phyloP scores from a whole-genome alignment of 2,797 vertebrate genomes.

The Sciurus carolinensis region DNA sequence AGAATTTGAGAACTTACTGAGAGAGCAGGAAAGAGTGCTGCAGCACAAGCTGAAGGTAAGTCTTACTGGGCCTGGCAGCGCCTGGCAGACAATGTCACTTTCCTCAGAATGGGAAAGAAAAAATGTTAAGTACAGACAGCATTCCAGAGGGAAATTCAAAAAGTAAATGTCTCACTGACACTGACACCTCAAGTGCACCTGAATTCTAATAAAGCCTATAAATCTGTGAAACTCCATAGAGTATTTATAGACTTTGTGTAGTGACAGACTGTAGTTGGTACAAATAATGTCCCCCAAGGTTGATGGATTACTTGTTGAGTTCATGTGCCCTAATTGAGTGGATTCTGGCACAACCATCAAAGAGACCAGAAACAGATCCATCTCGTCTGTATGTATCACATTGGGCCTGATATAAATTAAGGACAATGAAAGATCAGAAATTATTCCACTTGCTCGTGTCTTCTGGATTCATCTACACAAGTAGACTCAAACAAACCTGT shows the following conservation, averaged over 20 bases:
- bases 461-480: neutral
- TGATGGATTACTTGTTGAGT: neutral
- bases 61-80: neutral
- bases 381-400: neutral
- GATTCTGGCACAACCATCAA: neutral
- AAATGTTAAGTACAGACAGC: neutral
- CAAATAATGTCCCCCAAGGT: neutral
- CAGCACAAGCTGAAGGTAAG: constrained; percentile 54
- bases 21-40: neutral
- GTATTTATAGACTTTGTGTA: neutral
- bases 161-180: neutral
- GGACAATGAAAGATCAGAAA: neutral
- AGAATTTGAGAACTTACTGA: neutral
- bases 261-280: neutral
- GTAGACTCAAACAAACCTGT: neutral
- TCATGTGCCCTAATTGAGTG: neutral
- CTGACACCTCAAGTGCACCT: neutral
- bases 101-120: neutral
- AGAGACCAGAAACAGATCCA: neutral
- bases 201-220: neutral
- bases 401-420: neutral
- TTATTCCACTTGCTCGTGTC: neutral
- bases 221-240: neutral
- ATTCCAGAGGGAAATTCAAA: neutral
- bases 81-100: too few species aligned